Percentiles rank a stretch among this genome's conserved stretches.
These are phyloP conservation scores for Phalanger gymnotis DNA, from an alignment of 2,797 vertebrate species.

Conservation along the genomic window DNA sequence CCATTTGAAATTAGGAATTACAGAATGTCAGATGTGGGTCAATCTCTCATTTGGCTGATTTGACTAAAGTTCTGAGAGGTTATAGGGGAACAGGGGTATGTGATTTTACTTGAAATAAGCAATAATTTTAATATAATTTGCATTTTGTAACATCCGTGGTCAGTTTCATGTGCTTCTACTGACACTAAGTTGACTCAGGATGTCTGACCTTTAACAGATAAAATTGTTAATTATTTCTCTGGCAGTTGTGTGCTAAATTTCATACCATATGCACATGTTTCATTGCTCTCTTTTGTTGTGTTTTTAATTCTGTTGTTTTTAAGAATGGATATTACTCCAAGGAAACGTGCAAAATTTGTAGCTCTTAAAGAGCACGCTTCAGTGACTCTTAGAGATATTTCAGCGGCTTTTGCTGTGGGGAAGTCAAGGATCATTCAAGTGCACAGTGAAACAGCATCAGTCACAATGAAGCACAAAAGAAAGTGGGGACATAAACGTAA, in stretches of 20 bases:
- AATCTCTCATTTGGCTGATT: neutral
- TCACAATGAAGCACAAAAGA: neutral
- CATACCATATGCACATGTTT: neutral
- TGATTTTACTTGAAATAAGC: neutral
- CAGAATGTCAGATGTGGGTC: neutral
- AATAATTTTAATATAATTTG: neutral
- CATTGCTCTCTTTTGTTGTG: neutral
- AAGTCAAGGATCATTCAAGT: neutral
- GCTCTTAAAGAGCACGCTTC: neutral
- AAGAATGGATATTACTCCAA: neutral
- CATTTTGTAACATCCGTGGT: neutral
- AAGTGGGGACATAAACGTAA: neutral
- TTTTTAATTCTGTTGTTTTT: constrained; percentile 3
- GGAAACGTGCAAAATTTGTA: neutral
- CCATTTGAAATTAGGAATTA: neutral
- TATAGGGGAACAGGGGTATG: neutral
- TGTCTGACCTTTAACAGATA: neutral
- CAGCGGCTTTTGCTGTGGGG: neutral
- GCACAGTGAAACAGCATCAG: neutral
- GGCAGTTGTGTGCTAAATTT: neutral
- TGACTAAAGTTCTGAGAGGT: neutral
- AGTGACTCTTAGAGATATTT: neutral
- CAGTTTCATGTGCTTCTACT: neutral
- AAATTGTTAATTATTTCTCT: neutral
- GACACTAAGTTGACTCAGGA: neutral